A percentile compares a stretch with the other conserved stretches of the same genome.
Evolutionary conservation across 2,888 invertebrate species (phyloP).

Genomic region (Xylocampa areola): DNA sequence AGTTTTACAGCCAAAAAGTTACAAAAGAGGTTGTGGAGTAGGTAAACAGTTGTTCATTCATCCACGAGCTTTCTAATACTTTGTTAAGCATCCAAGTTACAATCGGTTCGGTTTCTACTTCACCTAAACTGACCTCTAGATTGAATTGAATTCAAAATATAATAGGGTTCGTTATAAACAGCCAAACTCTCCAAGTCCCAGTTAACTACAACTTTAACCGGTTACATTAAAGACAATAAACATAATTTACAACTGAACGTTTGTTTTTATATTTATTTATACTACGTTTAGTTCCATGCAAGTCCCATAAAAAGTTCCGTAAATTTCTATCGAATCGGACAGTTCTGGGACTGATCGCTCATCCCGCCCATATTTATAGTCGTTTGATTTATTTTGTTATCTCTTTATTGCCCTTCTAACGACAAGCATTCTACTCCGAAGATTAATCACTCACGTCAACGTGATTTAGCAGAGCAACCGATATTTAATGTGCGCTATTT

Average conservation of each 20-base stretch:
- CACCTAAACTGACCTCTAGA: constrained; percentile 61
- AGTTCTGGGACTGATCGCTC: constrained; percentile 86
- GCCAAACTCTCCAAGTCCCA: constrained; percentile 47
- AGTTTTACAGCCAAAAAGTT: constrained; percentile 37
- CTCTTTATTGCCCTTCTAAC: constrained; percentile 88
- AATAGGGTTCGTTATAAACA: constrained; percentile 69
- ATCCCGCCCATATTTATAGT: constrained; percentile 86
- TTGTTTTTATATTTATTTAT: constrained; percentile 85
- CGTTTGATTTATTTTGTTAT: constrained; percentile 89
- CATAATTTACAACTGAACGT: constrained; percentile 80
- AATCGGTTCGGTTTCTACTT: constrained; percentile 44
- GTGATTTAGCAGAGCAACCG: constrained; percentile 89
- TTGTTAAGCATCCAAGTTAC: constrained; percentile 49
- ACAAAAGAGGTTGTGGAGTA: constrained; percentile 32
- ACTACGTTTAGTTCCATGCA: constrained; percentile 77
- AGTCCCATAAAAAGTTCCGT: constrained; percentile 83
- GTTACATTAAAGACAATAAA: constrained; percentile 79
- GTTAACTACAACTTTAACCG: constrained; percentile 57
- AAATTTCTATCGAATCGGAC: constrained; percentile 82
- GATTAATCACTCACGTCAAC: constrained; percentile 88
- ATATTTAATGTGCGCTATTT: constrained; percentile 88
- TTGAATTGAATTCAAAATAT: constrained; percentile 66
- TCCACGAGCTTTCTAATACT: constrained; percentile 68
- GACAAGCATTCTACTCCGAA: constrained; percentile 87
- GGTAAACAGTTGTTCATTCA: constrained; percentile 69